phyloP scores from a whole-genome alignment of 2,888 invertebrate species.

The Geophilus truncorum region DNA sequence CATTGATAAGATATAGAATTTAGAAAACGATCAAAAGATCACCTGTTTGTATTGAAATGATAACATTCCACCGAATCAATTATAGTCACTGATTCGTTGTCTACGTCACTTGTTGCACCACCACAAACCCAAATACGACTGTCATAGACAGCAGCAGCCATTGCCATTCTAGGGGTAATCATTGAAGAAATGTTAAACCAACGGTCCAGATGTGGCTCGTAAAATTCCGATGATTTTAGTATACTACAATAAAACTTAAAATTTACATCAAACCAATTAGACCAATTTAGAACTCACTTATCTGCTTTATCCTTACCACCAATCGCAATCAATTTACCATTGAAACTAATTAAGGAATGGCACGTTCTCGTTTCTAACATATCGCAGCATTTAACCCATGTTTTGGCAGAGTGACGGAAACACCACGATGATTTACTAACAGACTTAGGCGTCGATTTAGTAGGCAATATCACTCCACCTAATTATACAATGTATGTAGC shows the following conservation, averaged over 20 bases:
- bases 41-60: neutral
- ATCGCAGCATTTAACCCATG: neutral
- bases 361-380: neutral
- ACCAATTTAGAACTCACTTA: neutral
- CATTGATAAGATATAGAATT: too few species aligned
- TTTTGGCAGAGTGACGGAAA: neutral
- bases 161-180: neutral
- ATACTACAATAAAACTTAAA: too few species aligned
- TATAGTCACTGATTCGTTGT: neutral
- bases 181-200: neutral
- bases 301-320: neutral
- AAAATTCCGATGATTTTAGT: neutral
- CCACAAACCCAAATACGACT: neutral
- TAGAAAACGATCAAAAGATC: too few species aligned
- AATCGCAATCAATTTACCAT: neutral
- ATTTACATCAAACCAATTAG: neutral
- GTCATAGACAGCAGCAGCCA: neutral
- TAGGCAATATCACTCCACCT: neutral
- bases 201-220: neutral
- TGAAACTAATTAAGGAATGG: neutral
- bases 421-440: neutral
- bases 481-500: neutral
- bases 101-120: neutral
- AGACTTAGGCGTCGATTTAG: neutral
- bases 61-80: neutral